Percentiles rank a stretch among this genome's conserved stretches.
Evolutionary conservation across 2,888 invertebrate genomes (phyloP).

Genomic region (Teinopalpus imperialis): DNA sequence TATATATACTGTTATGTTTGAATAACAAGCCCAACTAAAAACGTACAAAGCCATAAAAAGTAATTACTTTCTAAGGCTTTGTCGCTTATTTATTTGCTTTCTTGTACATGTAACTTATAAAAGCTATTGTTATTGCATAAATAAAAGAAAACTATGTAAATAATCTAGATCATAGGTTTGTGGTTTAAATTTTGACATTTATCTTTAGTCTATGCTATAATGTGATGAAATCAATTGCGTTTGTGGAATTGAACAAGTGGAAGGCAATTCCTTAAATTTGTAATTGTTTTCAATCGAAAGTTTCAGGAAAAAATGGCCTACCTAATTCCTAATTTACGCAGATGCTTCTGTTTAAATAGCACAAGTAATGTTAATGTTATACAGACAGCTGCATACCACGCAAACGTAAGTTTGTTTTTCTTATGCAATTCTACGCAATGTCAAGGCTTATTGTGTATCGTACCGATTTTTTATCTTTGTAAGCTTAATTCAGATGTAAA

Average conservation of each 20-base stretch:
- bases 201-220: slow-evolving; percentile 3
- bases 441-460: slow-evolving; percentile 47
- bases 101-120: too few species aligned
- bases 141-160: too few species aligned
- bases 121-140: too few species aligned
- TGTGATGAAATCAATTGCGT: slow-evolving; percentile 8
- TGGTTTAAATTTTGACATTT: background rate
- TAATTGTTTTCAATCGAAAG: too few species aligned
- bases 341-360: slow-evolving; percentile 61
- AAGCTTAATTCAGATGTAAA: background rate
- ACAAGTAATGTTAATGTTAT: slow-evolving; percentile 55
- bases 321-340: slow-evolving; percentile 53
- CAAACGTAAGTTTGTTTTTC: slow-evolving; percentile 84
- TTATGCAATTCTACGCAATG: slow-evolving; percentile 39
- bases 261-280: too few species aligned
- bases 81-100: too few species aligned
- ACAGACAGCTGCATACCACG: slow-evolving; percentile 86
- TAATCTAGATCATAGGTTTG: background rate
- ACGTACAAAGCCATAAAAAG: too few species aligned
- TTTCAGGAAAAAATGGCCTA: slow-evolving; percentile 55
- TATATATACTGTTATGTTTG: too few species aligned
- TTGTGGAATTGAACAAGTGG: background rate
- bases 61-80: too few species aligned
- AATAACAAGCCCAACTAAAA: too few species aligned
- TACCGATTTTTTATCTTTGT: background rate